Evolutionary conservation across 2,797 vertebrate genomes (phyloP).

Genomic region (Semaprochilodus insignis): DNA sequence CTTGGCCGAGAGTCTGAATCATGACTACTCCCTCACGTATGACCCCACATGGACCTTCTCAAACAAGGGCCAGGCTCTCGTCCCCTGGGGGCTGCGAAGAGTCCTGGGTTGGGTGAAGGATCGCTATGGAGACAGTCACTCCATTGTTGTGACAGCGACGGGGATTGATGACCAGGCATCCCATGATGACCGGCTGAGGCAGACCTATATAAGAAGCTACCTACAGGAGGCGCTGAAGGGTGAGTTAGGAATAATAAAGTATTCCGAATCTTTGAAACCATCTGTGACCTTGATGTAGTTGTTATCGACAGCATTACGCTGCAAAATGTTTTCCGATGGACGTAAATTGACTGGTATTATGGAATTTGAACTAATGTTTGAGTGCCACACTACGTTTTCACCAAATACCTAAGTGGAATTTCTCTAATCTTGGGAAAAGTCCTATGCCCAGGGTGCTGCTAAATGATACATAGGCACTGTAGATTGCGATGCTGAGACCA

Average conservation of each 20-base stretch:
- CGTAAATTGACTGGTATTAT: no score
- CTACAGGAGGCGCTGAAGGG: constrained; percentile 92
- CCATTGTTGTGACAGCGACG: constrained; percentile 88
- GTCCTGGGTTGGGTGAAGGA: constrained; percentile 87
- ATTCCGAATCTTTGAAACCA: no score
- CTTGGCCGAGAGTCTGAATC: constrained; percentile 62
- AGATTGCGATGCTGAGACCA: no score
- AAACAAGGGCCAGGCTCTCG: constrained; percentile 79
- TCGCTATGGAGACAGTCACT: constrained; percentile 79
- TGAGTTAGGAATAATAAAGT: constrained; percentile 65
- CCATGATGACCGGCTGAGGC: constrained; percentile 84
- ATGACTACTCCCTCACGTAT: constrained; percentile 79
- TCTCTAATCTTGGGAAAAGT: no score
- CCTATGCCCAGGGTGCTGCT: no score
- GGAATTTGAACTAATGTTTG: no score
- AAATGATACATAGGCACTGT: no score
- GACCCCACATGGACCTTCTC: constrained; percentile 88
- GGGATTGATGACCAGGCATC: constrained; percentile 89
- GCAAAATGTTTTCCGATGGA: no score
- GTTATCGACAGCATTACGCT: no score
- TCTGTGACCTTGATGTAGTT: no score
- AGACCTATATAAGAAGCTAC: constrained; percentile 86
- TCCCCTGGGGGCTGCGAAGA: constrained; percentile 87
- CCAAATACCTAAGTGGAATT: no score
- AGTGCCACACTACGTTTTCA: no score